Conservation (phyloP, 2,888 invertebrate species). For the Thereva unica region DNA sequence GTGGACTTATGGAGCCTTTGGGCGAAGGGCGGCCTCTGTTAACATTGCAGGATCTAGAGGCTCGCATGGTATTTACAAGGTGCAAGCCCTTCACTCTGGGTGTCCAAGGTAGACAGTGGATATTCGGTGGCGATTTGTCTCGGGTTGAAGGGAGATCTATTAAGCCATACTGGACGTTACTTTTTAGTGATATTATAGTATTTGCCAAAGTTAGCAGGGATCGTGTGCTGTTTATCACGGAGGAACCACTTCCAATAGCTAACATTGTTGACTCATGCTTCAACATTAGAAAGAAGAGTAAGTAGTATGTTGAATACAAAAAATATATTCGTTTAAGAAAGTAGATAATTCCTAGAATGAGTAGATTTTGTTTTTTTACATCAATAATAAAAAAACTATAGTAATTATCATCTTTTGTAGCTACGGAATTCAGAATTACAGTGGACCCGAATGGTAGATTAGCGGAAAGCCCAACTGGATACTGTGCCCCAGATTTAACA, state of each 20-base stretch:
- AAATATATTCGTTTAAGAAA: not conserved
- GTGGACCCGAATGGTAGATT: constrained; percentile 67
- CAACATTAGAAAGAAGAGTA: constrained; percentile 82
- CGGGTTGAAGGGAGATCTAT: constrained; percentile 81
- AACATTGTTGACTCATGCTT: constrained; percentile 83
- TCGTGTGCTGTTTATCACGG: constrained; percentile 83
- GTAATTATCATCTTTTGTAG: constrained; percentile 56
- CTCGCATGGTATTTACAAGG: constrained; percentile 85
- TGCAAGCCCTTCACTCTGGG: constrained; percentile 87
- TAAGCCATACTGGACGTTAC: constrained; percentile 82
- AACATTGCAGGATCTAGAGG: constrained; percentile 82
- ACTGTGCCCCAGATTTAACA: constrained; percentile 70
- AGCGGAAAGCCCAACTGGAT: constrained; percentile 74
- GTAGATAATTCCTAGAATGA: too few relatives aligned
- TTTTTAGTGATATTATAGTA: constrained; percentile 81
- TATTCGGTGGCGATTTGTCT: constrained; percentile 83
- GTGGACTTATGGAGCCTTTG: constrained; percentile 83
- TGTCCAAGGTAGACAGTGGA: constrained; percentile 84
- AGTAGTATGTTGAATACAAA: constrained; percentile 39
- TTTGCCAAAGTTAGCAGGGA: constrained; percentile 87
- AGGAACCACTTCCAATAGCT: constrained; percentile 79
- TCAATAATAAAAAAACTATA: not conserved
- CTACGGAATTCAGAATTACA: constrained; percentile 83
- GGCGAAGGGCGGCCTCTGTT: constrained; percentile 81
- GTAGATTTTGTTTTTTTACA: not conserved